phyloP scores from a whole-genome alignment of 2,888 invertebrate genomes.

The Spisula solida region DNA sequence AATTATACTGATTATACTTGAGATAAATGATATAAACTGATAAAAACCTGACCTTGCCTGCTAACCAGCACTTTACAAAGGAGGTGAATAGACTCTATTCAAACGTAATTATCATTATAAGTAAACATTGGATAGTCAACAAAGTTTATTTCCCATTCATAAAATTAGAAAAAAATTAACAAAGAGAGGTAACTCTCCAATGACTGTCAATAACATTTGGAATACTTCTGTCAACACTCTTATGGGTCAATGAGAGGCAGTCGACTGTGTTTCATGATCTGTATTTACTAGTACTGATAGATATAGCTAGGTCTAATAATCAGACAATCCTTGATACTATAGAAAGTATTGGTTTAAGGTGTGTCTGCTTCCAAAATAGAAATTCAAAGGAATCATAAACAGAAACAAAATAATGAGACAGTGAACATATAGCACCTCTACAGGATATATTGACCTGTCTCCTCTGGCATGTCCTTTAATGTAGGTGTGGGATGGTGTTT shows the following conservation, averaged over 20 bases:
- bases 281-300: neutral
- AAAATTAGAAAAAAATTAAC: neutral
- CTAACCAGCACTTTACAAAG: neutral
- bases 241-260: neutral
- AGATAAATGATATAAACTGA: too few species aligned
- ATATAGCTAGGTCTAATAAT: neutral
- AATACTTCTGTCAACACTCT: neutral
- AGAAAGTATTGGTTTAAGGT: constrained; percentile 4
- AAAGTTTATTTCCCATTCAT: constrained; percentile 8
- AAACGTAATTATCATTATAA: neutral
- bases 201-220: neutral
- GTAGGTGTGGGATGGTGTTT: neutral
- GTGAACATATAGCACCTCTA: neutral
- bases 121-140: constrained; percentile 15
- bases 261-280: neutral
- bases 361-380: neutral
- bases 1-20: too few species aligned
- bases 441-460: neutral
- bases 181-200: neutral
- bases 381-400: constrained; percentile 2
- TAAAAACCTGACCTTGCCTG: neutral
- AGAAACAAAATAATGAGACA: neutral
- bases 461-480: neutral
- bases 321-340: neutral
- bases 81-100: neutral